Evolutionary conservation across 2,797 vertebrate genomes (phyloP).

Genomic region (Halcyon chelicuti): DNA sequence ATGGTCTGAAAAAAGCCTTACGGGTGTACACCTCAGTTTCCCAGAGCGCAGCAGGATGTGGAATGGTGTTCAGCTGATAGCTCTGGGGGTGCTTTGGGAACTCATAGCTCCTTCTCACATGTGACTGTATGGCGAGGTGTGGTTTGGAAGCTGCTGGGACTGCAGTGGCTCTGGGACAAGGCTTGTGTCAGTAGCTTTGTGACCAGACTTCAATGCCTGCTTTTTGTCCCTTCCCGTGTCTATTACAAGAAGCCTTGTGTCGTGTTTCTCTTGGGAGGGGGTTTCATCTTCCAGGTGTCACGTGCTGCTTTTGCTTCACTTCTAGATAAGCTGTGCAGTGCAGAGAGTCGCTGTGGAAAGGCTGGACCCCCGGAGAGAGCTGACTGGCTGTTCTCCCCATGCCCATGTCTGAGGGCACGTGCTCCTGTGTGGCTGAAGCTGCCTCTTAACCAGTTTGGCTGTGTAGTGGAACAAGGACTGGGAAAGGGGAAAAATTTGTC

Average conservation of each 20-base stretch:
- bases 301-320: neutral
- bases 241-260: neutral
- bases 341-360: neutral
- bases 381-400: neutral
- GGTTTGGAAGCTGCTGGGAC: neutral
- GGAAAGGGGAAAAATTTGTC: neutral
- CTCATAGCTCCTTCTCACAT: fast-evolving
- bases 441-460: neutral
- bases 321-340: fast-evolving
- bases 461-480: neutral
- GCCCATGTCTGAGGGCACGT: neutral
- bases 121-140: neutral
- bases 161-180: neutral
- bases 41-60: fast-evolving
- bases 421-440: neutral
- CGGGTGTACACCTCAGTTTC: neutral
- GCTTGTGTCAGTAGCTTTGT: neutral
- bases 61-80: fast-evolving
- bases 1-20: neutral
- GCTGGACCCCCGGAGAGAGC: neutral
- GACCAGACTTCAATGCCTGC: fast-evolving
- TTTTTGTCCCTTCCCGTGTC: neutral
- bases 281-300: neutral
- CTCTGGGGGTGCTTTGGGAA: neutral
- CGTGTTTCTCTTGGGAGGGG: neutral